Conservation (phyloP, 2,797 vertebrate species). For the Channallabes apus region DNA sequence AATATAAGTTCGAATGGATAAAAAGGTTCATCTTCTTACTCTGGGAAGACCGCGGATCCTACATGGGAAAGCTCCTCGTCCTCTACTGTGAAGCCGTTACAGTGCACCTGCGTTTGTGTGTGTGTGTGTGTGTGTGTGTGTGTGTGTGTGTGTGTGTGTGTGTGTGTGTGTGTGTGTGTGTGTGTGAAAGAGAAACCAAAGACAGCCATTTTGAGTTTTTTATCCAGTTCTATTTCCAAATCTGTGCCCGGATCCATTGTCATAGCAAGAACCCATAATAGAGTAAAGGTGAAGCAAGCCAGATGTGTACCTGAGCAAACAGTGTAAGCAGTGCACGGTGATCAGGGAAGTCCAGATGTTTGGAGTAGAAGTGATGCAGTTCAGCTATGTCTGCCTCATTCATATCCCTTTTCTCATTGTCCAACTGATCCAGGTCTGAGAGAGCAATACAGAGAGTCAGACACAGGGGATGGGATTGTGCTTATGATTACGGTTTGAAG, state of each 20-base stretch:
- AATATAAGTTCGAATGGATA: background rate
- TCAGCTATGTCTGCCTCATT: slow-evolving; percentile 84
- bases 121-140: too few species aligned
- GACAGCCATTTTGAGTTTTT: background rate
- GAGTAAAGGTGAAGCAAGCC: background rate
- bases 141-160: too few species aligned
- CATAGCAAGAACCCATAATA: background rate
- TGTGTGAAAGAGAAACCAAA: slow-evolving; percentile 56
- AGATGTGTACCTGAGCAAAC: slow-evolving; percentile 85
- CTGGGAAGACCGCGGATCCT: slow-evolving; percentile 93
- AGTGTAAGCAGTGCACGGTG: slow-evolving; percentile 80
- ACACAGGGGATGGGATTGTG: background rate
- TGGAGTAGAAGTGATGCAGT: slow-evolving; percentile 92
- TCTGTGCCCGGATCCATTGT: background rate
- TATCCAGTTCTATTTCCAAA: background rate
- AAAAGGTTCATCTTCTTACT: slow-evolving; percentile 73
- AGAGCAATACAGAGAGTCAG: slow-evolving; percentile 12
- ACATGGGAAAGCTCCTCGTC: slow-evolving; percentile 94
- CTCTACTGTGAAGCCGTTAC: slow-evolving; percentile 96
- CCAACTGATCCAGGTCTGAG: slow-evolving; percentile 87
- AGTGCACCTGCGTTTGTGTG: slow-evolving; percentile 93
- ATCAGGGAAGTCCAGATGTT: slow-evolving; percentile 85
- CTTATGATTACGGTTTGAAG: background rate
- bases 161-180: slow-evolving; percentile 62
- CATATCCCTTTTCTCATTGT: slow-evolving; percentile 87